phyloP scores from a whole-genome alignment of 2,888 invertebrate species.

The Hyposoter dolosus region DNA sequence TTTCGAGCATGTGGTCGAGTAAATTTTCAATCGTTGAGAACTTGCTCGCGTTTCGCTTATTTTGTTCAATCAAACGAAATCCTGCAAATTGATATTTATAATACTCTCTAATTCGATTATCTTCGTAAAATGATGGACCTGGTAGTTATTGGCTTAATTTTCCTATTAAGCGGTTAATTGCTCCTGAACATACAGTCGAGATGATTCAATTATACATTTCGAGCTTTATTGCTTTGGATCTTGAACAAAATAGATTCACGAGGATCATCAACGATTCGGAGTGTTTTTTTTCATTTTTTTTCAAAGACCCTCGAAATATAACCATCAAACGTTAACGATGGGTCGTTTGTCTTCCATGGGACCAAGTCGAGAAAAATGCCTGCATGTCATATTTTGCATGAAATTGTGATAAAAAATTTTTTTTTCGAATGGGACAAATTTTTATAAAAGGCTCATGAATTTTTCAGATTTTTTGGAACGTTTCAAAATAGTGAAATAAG shows the following conservation, averaged over 20 bases:
- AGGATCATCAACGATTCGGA: not conserved
- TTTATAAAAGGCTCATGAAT: too few relatives aligned
- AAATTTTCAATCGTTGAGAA: conserved; percentile 56
- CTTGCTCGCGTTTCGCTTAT: not conserved
- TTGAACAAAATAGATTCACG: not conserved
- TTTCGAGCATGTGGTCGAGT: conserved; percentile 64
- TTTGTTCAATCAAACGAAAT: not conserved
- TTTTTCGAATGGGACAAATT: too few relatives aligned
- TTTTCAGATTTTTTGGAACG: too few relatives aligned
- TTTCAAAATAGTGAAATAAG: too few relatives aligned
- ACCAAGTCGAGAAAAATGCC: too few relatives aligned
- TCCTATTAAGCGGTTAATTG: not conserved
- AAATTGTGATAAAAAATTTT: too few relatives aligned
- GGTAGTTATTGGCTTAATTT: not conserved
- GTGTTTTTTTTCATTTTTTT: not conserved
- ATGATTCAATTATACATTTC: not conserved
- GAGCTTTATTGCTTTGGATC: not conserved
- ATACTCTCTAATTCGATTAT: not conserved
- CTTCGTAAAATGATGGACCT: not conserved
- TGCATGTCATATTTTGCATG: too few relatives aligned
- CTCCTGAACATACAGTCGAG: not conserved
- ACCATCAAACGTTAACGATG: too few relatives aligned
- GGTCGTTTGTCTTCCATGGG: too few relatives aligned
- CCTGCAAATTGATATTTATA: not conserved
- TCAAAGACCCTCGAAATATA: too few relatives aligned